Evolutionary conservation across 2,797 vertebrate species (phyloP), one percentile per base, ranked within the genome.

Genomic region (Rallus crepitans): DNA sequence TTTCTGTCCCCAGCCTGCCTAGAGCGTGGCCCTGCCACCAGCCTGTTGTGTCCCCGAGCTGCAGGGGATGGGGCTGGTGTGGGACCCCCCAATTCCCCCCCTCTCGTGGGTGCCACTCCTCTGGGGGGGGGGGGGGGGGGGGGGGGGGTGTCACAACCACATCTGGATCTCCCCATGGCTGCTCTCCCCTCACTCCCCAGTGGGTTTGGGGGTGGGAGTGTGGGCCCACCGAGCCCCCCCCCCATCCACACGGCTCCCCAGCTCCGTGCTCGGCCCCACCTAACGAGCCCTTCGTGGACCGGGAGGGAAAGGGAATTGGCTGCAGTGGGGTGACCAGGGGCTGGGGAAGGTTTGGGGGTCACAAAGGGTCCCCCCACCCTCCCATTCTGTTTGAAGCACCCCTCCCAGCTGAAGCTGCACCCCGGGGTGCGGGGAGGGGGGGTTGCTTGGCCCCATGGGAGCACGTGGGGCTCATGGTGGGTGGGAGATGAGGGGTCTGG

Each of bases 51-150:
- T 24, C 70, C 60, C 30, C 37, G 5, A 8, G 66, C 50, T 3
- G 23, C 5, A 1, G 50, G 13, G 1, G 23, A 15, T 2, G 55
- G 64, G 45, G 55, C 9, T 30, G 57, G 3, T 6, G 65, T 8
- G 48, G 59, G 69, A 47, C 40, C 50, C 80, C 80, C 81, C 28
- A n/a, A 56, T 23, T 31, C 4, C 4, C 20, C 56, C 19, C n/a
- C 9, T 39, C 9, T 17, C 23, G 15, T 1, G 9, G 50, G 35
- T 21, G 61, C 15, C 9, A 2, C n/a, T 19, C 19, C 8, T 5
- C 12, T 3, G 35, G 30, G 11, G 40, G 53, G 27, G 21, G 21
- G 2, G 2, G 35, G 31, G 2, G 11, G 2, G 11, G 30, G 2
- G 35, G 20, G 2, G 16, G 2, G 13, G 30, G 15, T 12, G 12